phyloP scores from a whole-genome alignment of 2,797 vertebrate genomes.

The Takifugu rubripes region DNA sequence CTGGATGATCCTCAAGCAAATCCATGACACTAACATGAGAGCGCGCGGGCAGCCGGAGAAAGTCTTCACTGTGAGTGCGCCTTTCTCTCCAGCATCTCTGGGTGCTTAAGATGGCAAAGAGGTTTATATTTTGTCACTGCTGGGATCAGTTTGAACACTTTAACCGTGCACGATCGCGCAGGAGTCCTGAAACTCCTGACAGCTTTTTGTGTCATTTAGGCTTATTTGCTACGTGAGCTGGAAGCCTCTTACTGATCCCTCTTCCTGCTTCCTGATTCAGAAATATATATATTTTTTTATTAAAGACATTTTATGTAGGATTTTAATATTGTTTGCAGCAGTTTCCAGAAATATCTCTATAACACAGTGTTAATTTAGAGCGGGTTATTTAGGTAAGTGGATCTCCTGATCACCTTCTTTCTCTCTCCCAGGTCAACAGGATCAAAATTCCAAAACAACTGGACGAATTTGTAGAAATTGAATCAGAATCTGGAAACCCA shows the following conservation, averaged over 20 bases:
- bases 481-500: conserved; percentile 84
- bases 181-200: conserved; percentile 58
- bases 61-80: conserved; percentile 93
- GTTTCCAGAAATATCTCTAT: background rate
- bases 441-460: conserved; percentile 96
- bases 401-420: background rate
- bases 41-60: conserved; percentile 96
- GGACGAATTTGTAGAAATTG: conserved; percentile 94
- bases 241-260: conserved; percentile 54
- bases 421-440: conserved; percentile 85
- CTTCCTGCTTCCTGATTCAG: background rate
- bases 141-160: conserved; percentile 58
- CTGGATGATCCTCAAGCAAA: conserved; percentile 99
- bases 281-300: no score
- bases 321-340: background rate
- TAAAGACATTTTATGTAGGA: no score
- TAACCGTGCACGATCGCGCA: conserved; percentile 51
- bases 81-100: conserved; percentile 11
- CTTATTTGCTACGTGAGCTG: conserved; percentile 53
- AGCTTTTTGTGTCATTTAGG: conserved; percentile 69
- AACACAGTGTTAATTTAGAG: background rate
- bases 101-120: conserved; percentile 64
- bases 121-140: conserved; percentile 64
- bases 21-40: conserved; percentile 98
- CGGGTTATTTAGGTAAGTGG: background rate